Evolutionary conservation across 2,888 invertebrate genomes (phyloP).

Genomic region (Pandemis corylana): DNA sequence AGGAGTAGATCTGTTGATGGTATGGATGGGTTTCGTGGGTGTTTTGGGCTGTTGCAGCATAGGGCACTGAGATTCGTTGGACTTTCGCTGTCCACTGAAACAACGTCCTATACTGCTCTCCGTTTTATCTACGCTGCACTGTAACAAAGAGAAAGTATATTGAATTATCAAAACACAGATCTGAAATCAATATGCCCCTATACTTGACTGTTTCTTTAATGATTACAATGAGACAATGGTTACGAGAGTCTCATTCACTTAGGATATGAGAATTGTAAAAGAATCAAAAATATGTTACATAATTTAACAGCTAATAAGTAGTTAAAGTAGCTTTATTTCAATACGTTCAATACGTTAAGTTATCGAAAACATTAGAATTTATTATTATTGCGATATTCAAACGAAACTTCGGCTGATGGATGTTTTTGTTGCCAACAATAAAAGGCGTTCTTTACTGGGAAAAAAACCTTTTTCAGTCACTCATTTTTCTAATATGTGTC

Average conservation of each 20-base stretch:
- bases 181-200: background rate
- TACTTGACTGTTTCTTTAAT: background rate
- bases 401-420: background rate
- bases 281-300: too few species aligned
- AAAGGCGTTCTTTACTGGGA: background rate
- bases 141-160: constrained; percentile 73
- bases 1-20: constrained; percentile 72
- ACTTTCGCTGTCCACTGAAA: constrained; percentile 88
- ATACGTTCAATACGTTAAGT: background rate
- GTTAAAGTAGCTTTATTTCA: background rate
- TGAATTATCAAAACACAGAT: background rate
- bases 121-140: constrained; percentile 88
- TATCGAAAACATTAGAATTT: constrained; percentile 3
- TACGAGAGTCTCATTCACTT: too few species aligned
- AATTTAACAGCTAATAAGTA: too few species aligned
- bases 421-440: constrained; percentile 11
- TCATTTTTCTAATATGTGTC: constrained; percentile 6
- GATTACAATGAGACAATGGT: background rate
- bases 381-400: constrained; percentile 3
- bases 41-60: constrained; percentile 86
- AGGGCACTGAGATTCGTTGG: constrained; percentile 91
- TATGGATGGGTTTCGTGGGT: constrained; percentile 78
- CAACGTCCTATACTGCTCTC: constrained; percentile 86
- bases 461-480: constrained; percentile 7
- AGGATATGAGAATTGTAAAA: too few species aligned